These are phyloP conservation scores for Diuraphis noxia DNA, from an alignment of 1,140 invertebrate species.

Conservation along the genomic window DNA sequence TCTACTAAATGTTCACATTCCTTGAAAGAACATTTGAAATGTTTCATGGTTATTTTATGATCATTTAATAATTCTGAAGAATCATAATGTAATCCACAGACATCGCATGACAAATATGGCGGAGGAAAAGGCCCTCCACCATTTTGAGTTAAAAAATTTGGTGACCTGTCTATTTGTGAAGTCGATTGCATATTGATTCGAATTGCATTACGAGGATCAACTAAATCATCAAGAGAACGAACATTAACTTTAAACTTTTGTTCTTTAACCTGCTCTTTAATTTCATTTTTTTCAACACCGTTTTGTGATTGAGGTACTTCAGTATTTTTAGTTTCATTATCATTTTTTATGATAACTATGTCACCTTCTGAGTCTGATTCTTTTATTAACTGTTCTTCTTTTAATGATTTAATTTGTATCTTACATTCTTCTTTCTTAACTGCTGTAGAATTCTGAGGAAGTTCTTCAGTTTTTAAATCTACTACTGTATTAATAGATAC, in stretches of 20 bases:
- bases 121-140: constrained; percentile 26
- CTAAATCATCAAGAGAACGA: constrained; percentile 23
- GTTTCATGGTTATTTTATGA: constrained; percentile 61
- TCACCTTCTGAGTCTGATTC: not conserved
- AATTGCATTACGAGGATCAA: not conserved
- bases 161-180: not conserved
- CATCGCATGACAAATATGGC: constrained; percentile 59
- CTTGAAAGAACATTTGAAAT: constrained; percentile 62
- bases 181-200: not conserved
- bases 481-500: not conserved
- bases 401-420: constrained; percentile 14
- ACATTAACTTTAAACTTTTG: constrained; percentile 23
- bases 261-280: not conserved
- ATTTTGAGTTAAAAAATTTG: constrained; percentile 44
- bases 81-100: constrained; percentile 63
- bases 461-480: constrained; percentile 40
- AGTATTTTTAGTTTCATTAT: not conserved
- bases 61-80: constrained; percentile 61
- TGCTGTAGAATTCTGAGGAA: not conserved
- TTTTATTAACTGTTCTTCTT: constrained; percentile 30
- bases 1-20: constrained; percentile 61
- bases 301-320: not conserved
- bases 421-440: constrained; percentile 16
- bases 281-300: not conserved
- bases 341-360: not conserved